Base-by-base conservation (phyloP, 2,113 vertebrate species). In the Clupea harengus region DNA sequence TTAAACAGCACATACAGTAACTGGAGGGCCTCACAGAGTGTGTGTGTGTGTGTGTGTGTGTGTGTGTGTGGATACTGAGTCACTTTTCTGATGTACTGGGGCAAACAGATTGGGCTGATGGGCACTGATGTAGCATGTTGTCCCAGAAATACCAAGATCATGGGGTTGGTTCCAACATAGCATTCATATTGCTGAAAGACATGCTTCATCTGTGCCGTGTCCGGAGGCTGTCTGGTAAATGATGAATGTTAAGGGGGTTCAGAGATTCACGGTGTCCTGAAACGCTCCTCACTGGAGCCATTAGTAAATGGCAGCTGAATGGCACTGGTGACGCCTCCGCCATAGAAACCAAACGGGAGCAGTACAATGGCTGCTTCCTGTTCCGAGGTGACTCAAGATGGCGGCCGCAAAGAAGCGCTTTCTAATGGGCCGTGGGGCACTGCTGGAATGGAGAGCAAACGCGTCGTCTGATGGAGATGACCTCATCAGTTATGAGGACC, bases 401-500 rank as follows among this genome's bases (percentile, higher is more conserved):
- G 25, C 32, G 4, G 72, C 72, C 32, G 28, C 39, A 5, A 32
- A 6, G 7, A 64, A 13, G n/a, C 2, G 10, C 11, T 78, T 13
- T 5, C 11, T 78, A 78, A 78, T 78, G 72, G 32, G 72, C 72
- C 72, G 72, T 32, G 15, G 72, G 39, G 4, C 32, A 32, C 11
- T 39, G 32, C 28, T 39, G 15, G 10, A 15, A 78, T 47, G 54
- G 18, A 64, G 60, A 64, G 60, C 20, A 7, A 8, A 64, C 22
- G 2, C 60, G 2, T 28, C 28, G 72, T 78, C 28, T 78, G 72
- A 28, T 39, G 72, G 72, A 32, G 72, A 78, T 78, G 72, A 78
- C 72, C 72, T 78, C 72, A 78, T 78, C 72, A 78, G 72, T 44
- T 78, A 78, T 78, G 25, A 32, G 32, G 28, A 39, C 72, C 72